These are phyloP conservation scores for Rotaria magnacalcarata DNA, from an alignment of 2,888 invertebrate genomes.

Conservation along the genomic window DNA sequence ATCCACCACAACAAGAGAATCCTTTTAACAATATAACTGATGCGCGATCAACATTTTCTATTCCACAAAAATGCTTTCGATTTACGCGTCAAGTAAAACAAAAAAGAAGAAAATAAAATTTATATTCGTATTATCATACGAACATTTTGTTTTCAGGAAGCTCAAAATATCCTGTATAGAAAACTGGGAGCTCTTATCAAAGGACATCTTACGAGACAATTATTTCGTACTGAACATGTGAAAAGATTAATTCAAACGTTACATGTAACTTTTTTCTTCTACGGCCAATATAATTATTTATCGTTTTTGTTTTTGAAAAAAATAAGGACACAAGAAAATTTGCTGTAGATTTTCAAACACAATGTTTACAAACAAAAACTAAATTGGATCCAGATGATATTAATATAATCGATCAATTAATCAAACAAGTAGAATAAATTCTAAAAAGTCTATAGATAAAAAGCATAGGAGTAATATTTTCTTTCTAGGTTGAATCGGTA, in stretches of 20 bases:
- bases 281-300: background rate
- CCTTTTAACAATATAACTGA: background rate
- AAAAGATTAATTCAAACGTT: constrained; percentile 1
- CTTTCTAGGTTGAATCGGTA: background rate
- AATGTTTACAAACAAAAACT: constrained; percentile 25
- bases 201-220: constrained; percentile 10
- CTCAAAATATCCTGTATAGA: background rate
- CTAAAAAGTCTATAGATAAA: background rate
- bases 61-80: background rate
- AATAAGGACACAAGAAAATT: background rate
- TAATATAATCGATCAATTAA: constrained; percentile 15
- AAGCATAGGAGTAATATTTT: background rate
- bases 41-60: constrained; percentile 28
- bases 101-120: background rate
- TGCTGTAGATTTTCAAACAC: constrained; percentile 25
- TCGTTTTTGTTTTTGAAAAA: background rate
- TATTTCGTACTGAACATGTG: constrained; percentile 17
- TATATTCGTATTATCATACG: too few species aligned
- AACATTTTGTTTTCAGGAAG: background rate
- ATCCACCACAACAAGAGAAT: background rate
- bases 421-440: background rate
- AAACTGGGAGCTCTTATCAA: constrained; percentile 24
- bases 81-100: background rate
- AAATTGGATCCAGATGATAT: background rate
- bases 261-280: background rate